Conservation (phyloP, 1,140 invertebrate genomes). For the Stegodyphus dumicola region DNA sequence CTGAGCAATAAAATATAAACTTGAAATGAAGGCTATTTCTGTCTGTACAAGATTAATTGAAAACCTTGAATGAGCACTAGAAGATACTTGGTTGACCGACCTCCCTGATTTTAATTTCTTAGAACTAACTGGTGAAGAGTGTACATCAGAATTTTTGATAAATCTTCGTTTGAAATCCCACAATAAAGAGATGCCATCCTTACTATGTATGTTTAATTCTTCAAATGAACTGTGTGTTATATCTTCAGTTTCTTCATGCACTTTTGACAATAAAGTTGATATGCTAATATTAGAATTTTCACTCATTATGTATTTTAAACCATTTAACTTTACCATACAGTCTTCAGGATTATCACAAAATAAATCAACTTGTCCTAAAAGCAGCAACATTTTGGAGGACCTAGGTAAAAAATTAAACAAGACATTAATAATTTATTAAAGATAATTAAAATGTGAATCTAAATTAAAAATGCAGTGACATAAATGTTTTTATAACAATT, state of each 20-base stretch:
- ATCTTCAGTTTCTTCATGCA: not conserved
- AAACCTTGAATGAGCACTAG: not conserved
- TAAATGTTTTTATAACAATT: too few relatives aligned
- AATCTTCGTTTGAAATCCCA: too few relatives aligned
- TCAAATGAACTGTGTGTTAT: not conserved
- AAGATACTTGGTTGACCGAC: constrained; percentile 12
- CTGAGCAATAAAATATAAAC: constrained; percentile 3
- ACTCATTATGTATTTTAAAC: constrained; percentile 40
- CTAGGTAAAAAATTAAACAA: constrained; percentile 10
- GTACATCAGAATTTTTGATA: not conserved
- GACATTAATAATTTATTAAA: not conserved
- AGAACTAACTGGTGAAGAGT: constrained; percentile 23
- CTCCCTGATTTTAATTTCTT: not conserved
- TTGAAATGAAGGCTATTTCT: constrained; percentile 17
- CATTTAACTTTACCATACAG: constrained; percentile 43
- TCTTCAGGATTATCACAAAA: constrained; percentile 27
- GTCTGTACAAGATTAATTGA: constrained; percentile 9
- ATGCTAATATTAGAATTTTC: constrained; percentile 4
- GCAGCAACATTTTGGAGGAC: constrained; percentile 25
- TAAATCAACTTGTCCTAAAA: constrained; percentile 30
- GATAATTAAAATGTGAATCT: too few relatives aligned
- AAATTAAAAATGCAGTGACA: too few relatives aligned
- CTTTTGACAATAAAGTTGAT: constrained; percentile 11
- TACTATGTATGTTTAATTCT: too few relatives aligned
- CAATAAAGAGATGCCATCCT: too few relatives aligned